These are phyloP conservation scores for Halocynthia roretzi DNA, from an alignment of 23 tunicate species.

Conservation along the genomic window DNA sequence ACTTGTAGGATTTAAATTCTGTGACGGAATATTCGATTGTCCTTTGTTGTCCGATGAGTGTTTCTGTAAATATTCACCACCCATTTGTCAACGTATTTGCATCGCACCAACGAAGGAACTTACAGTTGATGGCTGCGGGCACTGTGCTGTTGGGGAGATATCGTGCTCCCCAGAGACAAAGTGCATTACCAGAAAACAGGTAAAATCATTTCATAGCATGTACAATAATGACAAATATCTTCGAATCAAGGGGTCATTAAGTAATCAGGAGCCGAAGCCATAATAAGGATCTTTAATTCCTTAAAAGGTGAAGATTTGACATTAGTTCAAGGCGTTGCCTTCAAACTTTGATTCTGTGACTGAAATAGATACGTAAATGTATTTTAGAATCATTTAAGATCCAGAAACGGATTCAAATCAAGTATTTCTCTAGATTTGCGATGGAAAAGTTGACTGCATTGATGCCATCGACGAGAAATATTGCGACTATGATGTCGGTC, in stretches of 20 bases:
- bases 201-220: neutral
- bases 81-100: constrained; percentile 10
- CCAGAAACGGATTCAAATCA: too few relatives aligned
- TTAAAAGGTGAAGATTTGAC: neutral
- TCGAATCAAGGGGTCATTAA: too few relatives aligned
- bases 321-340: neutral
- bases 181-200: constrained; percentile 25
- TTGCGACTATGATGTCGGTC: too few relatives aligned
- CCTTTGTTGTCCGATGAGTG: constrained; percentile 29
- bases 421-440: too few relatives aligned
- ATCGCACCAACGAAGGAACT: neutral
- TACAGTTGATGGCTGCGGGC: constrained; percentile 4
- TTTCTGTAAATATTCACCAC: constrained; percentile 21
- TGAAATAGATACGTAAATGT: too few relatives aligned
- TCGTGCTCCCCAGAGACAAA: neutral
- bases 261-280: too few relatives aligned
- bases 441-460: too few relatives aligned
- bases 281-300: too few relatives aligned
- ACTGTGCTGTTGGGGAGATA: constrained; percentile 13
- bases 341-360: too few relatives aligned
- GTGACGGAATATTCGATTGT: constrained; percentile 29
- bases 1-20: neutral
- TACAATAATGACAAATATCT: too few relatives aligned
- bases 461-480: too few relatives aligned
- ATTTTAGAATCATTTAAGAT: too few relatives aligned